These are phyloP conservation scores for Dendronephthya gigantea DNA, from an alignment of 64 coral and sea anemone genomes.

Conservation along the genomic window DNA sequence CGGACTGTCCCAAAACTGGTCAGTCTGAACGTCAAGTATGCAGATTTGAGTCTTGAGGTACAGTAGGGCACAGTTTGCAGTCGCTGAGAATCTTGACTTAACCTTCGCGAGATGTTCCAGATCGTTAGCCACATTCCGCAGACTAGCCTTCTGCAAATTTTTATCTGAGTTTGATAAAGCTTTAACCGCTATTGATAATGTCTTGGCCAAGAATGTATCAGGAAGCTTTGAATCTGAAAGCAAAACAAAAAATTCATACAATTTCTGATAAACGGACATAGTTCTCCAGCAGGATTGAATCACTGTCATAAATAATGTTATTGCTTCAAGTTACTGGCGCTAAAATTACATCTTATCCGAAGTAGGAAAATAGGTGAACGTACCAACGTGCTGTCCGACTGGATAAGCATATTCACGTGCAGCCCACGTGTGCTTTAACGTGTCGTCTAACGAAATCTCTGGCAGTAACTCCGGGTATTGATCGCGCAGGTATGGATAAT, in stretches of 20 bases:
- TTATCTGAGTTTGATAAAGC: background rate
- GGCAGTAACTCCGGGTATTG: conserved; percentile 72
- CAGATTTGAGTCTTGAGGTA: conserved; percentile 56
- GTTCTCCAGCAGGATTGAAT: background rate
- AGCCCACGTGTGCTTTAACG: background rate
- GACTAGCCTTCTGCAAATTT: background rate
- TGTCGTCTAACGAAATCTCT: background rate
- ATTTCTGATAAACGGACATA: background rate
- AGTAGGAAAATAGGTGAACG: background rate
- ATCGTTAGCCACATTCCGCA: conserved; percentile 43
- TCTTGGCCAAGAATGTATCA: background rate
- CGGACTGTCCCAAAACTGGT: conserved; percentile 71
- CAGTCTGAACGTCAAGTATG: conserved; percentile 56
- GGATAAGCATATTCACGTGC: no score
- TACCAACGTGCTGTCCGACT: background rate
- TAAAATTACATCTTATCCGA: background rate
- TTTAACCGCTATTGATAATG: background rate
- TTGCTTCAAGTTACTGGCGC: no score
- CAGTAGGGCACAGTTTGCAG: conserved; percentile 53
- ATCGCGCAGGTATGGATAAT: conserved; percentile 76
- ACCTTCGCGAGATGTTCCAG: conserved; percentile 54
- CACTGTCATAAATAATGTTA: no score
- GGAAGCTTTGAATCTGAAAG: background rate
- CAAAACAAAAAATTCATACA: background rate
- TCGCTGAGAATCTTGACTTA: conserved; percentile 37